A percentile compares a stretch with the other conserved stretches of the same genome.
Conservation (phyloP, 2,888 invertebrate species). For the Lucinisca nassula region DNA sequence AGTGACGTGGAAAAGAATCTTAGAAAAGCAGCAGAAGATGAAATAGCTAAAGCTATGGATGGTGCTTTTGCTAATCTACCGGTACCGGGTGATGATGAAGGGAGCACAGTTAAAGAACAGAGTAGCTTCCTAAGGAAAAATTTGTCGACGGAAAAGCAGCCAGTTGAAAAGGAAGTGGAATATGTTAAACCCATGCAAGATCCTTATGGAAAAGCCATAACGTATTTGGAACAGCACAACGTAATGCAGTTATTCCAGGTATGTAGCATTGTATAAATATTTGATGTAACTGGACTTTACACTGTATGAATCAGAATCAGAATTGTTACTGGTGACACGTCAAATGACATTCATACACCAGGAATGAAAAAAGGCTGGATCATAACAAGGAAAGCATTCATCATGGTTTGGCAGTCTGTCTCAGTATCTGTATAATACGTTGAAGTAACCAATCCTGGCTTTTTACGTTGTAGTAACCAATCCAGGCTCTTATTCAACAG, state of each 20-base stretch:
- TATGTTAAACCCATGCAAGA: constrained; percentile 83
- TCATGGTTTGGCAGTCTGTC: no score
- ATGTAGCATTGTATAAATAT: background rate
- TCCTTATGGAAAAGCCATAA: constrained; percentile 84
- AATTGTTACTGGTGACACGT: no score
- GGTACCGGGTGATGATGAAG: background rate
- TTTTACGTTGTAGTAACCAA: no score
- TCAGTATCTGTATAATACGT: no score
- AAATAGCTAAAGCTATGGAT: constrained; percentile 69
- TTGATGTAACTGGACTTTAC: no score
- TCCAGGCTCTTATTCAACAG: no score
- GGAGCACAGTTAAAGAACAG: constrained; percentile 16
- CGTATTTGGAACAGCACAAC: constrained; percentile 84
- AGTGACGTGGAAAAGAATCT: background rate
- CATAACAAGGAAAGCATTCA: no score
- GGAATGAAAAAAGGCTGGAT: no score
- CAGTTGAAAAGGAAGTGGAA: constrained; percentile 44
- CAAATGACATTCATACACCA: no score
- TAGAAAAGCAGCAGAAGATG: constrained; percentile 64
- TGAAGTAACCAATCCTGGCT: no score
- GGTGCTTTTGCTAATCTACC: constrained; percentile 63
- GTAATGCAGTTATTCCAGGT: constrained; percentile 86
- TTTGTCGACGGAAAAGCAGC: constrained; percentile 25
- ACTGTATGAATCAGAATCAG: no score
- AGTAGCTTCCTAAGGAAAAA: constrained; percentile 31